Evolutionary conservation across 2,797 vertebrate genomes (phyloP), one percentile per base, ranked within the genome.

Genomic region (Parotocinclus haroldoi): DNA sequence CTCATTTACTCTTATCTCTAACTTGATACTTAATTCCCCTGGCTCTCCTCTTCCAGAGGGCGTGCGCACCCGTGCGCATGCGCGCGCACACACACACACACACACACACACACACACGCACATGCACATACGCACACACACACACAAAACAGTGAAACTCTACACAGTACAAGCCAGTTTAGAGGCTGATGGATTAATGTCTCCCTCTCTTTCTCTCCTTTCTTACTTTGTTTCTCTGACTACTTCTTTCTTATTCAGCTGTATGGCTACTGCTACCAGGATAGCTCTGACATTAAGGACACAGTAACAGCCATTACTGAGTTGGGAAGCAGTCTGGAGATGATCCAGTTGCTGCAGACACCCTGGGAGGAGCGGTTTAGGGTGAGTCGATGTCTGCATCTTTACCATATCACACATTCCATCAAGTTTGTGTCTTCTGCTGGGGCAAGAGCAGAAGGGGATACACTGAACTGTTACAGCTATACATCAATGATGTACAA

Each of bases 331-430:
- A 93, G 93, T 8, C 83, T 95, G 71, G 93, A 95, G 82, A 95
- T 95, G 93, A 94, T 95, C 78, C 91, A 93, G 82, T 89, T 95
- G 72, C 82, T 95, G 59, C 93, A 95, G 82, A 92, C 91, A 3
- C 92, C 93, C 68, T 95, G 93, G 93, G 93, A 95, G 78, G 92
- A 94, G 58, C 88, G 93, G 68, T 94, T 95, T 82, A 86, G 92
- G 71, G 93, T 95, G 82, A 91, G 92, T 85, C 53, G 54, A 45
- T 11, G n/a, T 51, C 65, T 53, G 65, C 53, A 38, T 59, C 61
- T 72, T 52, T 54, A 45, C 58, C 58, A 49, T 71, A 65, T 73
- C 69, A 71, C 64, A 63, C 64, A 67, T 64, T 66, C 53, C 72
- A 75, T 71, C 72, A 74, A 17, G 10, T 68, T 49, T 58, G 58